Percentiles rank a stretch among this genome's conserved stretches.
phyloP scores from a whole-genome alignment of 2,797 vertebrate species.

The Myotis daubentonii region DNA sequence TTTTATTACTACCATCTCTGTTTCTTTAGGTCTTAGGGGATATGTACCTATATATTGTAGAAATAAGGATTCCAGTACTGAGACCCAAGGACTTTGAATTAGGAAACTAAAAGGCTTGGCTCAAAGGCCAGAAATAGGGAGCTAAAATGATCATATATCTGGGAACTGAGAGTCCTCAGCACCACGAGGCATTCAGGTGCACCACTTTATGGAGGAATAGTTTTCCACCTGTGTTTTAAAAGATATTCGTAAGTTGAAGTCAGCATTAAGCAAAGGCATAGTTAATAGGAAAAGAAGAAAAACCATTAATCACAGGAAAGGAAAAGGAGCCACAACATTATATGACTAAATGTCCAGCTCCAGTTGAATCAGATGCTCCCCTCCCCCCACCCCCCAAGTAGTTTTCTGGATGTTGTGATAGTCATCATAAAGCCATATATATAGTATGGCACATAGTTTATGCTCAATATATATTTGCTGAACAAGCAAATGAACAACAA shows the following conservation, averaged over 20 bases:
- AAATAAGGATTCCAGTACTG: neutral
- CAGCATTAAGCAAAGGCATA: neutral
- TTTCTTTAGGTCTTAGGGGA: neutral
- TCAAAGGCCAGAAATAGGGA: neutral
- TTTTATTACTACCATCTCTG: neutral
- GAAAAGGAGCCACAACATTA: neutral
- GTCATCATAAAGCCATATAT: neutral
- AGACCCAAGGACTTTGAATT: neutral
- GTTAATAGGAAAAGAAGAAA: neutral
- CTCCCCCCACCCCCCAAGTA: accelerated
- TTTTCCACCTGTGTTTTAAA: neutral
- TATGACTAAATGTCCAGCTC: neutral
- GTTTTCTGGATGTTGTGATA: neutral
- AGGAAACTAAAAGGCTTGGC: neutral
- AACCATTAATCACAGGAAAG: neutral
- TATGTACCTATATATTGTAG: neutral
- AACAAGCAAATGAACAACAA: neutral
- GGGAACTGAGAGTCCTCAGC: neutral
- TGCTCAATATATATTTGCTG: neutral
- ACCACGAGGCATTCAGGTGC: neutral
- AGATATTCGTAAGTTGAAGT: neutral
- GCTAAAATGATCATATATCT: neutral
- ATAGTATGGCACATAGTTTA: neutral
- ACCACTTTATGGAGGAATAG: neutral
- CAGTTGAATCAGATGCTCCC: neutral